Base-by-base conservation (phyloP, 2,888 invertebrate species). In the Therioaphis trifolii region DNA sequence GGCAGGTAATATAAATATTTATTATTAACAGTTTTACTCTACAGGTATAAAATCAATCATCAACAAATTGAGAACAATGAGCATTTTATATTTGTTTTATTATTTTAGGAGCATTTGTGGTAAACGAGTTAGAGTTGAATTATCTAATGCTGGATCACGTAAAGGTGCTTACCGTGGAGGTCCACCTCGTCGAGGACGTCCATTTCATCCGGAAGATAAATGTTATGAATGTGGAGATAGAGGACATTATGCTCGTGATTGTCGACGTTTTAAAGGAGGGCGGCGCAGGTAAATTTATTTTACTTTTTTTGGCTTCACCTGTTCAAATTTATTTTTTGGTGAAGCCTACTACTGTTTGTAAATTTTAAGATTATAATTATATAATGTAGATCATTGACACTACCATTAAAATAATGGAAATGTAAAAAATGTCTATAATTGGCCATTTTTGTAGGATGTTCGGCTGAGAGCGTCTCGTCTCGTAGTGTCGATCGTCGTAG, bases 191-290 rank as follows among this genome's bases (percentile, higher is more conserved):
- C 89, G 91, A 55, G 93, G 93, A n/a, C 90, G 93, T 74, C 94
- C 95, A 27, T 94, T 95, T 87, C 94, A 96, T 86, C 95, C 96
- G 14, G 96, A 96, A 87, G 97, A 97, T 90, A 93, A 95, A 85
- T 97, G 97, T 89, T 97, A 97, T 88, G 96, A 97, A 88, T 97
- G 97, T 89, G 97, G 97, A 55, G 96, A 96, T 87, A 91, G 96
- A 86, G 97, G 97, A 12, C 97, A 97, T 89, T 97, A 96, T 89
- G 97, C 97, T 77, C 92, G 97, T 86, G 96, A 97, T 89, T 97
- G 97, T 89, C 92, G 93, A 84, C 91, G 94, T 85, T 93, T 94
- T 87, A 90, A 91, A 86, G 89, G 90, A 85, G 89, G 91, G 84
- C 88, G 89, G 84, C 84, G 86, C 69, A 88, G 90, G 84, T 74